Base-by-base conservation (phyloP, 92 coral and sea anemone genomes). In the Meandrina meandrites region DNA sequence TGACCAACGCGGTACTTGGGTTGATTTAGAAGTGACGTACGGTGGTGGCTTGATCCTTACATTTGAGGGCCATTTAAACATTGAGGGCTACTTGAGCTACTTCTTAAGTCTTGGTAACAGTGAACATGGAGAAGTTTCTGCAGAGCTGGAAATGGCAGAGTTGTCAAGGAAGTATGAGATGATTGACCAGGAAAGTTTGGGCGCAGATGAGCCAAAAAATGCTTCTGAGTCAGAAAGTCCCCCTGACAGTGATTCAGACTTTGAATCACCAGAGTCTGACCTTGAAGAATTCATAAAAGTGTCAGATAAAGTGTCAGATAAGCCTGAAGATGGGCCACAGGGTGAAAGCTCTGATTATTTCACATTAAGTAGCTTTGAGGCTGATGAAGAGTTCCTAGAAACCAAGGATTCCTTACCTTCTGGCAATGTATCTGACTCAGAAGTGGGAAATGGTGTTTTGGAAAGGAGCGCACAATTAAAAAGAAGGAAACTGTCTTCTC, bases 1-100 rank as follows among this genome's bases (percentile, higher is more conserved):
- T 31, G 98, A 97, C 58, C 90, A 95, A 62, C 97, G 92, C 4
- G 99, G 99, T 32, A 95, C 94, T 22, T 97, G 99, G 99, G 98
- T 97, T 72, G 99, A 97, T 81, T 86, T 97, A 48, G 99, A 97
- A 31, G 99, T 97, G 60, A 94, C 94, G 0, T 97, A 97, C 90
- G 92, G 89, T 69, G 99, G 99, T 11, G 99, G 99, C 3, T 79
- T 97, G 45, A 95, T 95, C 81, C 87, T 97, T 76, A 95, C 99
- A 1, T 79, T 97, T 10, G 98, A 97, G 81, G 95, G 97, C 48
- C 96, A 95, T 91, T 86, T 97, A 40, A 97, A 97, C 78, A 88
- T 97, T 74, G 99, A 97, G 67, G 98, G 98, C 7, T 97, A 97
- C 81, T 82, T 97, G 76, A 88, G 90, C 56, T 93, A 92, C 78